Percentiles rank a stretch among this genome's conserved stretches.
Conservation (phyloP, 2,113 vertebrate genomes). For the Myotis brandtii region DNA sequence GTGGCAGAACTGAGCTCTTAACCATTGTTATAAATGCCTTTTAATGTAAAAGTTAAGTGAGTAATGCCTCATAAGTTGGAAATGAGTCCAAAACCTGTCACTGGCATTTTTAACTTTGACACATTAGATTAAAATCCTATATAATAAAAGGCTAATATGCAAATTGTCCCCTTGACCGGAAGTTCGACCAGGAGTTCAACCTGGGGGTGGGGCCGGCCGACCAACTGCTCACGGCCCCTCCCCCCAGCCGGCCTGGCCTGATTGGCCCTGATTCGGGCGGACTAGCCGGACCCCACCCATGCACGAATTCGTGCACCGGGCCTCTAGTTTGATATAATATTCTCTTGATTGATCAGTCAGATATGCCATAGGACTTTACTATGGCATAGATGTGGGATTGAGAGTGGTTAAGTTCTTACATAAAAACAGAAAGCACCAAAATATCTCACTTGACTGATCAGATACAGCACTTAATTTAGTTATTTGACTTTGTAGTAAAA, state of each 20-base stretch:
- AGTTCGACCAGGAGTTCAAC: no score
- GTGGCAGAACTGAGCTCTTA: background rate
- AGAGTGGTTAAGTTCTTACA: background rate
- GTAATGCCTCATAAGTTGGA: conserved; percentile 2
- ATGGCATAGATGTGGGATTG: background rate
- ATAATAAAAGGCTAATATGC: no score
- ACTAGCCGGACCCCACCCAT: no score
- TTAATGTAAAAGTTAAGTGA: background rate
- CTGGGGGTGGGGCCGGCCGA: no score
- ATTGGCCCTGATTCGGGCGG: no score
- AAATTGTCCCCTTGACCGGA: no score
- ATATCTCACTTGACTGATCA: background rate
- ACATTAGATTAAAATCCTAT: background rate
- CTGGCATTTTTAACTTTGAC: background rate
- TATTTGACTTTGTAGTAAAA: conserved; percentile 9
- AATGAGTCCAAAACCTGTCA: background rate
- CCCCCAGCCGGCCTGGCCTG: no score
- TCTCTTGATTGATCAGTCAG: background rate
- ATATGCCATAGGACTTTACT: background rate
- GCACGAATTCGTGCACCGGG: no score
- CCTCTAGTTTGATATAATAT: background rate
- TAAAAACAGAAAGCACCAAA: background rate
- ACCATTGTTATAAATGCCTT: background rate
- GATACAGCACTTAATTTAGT: background rate
- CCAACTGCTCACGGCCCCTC: no score